phyloP scores from a whole-genome alignment of 2,888 invertebrate species.

The Tinea trinotella region DNA sequence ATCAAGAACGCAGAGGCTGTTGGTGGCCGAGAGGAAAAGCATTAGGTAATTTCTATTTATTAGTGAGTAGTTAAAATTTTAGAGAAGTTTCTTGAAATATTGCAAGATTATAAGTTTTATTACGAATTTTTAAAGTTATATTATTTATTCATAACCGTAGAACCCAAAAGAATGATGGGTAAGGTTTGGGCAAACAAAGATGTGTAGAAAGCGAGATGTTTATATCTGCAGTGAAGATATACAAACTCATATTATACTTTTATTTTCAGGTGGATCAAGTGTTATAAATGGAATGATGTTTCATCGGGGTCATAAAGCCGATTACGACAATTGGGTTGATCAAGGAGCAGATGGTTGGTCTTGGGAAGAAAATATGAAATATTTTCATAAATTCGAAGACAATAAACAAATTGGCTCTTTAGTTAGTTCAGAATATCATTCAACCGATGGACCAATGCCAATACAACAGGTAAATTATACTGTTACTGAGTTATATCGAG shows the following conservation, averaged over 20 bases:
- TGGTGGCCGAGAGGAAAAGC: constrained; percentile 80
- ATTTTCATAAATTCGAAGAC: constrained; percentile 76
- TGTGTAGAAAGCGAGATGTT: too few relatives aligned
- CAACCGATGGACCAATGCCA: constrained; percentile 69
- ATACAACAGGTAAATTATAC: constrained; percentile 59
- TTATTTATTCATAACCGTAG: too few relatives aligned
- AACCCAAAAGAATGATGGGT: too few relatives aligned
- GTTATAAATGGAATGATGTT: constrained; percentile 89
- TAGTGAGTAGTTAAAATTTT: too few relatives aligned
- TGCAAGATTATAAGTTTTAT: too few relatives aligned
- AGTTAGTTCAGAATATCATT: constrained; percentile 69
- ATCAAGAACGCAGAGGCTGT: constrained; percentile 67
- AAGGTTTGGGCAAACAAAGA: too few relatives aligned
- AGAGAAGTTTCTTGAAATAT: not conserved
- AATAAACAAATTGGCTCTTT: constrained; percentile 71
- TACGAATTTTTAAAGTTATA: too few relatives aligned
- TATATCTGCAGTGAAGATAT: too few relatives aligned
- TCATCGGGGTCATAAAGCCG: constrained; percentile 78
- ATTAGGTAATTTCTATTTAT: constrained; percentile 73
- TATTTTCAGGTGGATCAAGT: constrained; percentile 78
- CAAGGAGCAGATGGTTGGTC: constrained; percentile 80
- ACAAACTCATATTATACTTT: too few relatives aligned
- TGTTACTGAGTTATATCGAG: not conserved
- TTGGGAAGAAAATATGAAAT: constrained; percentile 77
- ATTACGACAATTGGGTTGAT: constrained; percentile 80